Percentiles rank a stretch among this genome's conserved stretches.
Conservation (phyloP, 2,888 invertebrate genomes). For the Busseola fusca region DNA sequence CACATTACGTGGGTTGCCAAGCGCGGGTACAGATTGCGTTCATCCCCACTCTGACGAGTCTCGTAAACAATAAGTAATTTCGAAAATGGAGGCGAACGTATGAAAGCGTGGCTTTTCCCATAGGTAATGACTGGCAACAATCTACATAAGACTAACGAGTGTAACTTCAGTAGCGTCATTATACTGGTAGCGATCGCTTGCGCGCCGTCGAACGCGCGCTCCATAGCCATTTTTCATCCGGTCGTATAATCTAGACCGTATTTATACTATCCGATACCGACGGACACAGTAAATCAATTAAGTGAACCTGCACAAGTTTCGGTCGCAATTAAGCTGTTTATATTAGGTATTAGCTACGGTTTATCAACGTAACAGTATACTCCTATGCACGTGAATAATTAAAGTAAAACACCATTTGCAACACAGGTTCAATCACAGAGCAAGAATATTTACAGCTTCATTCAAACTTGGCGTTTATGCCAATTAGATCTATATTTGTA, state of each 20-base stretch:
- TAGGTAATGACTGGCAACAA: constrained; percentile 75
- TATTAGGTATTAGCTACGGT: constrained; percentile 69
- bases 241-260: constrained; percentile 63
- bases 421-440: constrained; percentile 49
- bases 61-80: constrained; percentile 77
- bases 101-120: constrained; percentile 70
- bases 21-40: constrained; percentile 65
- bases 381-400: constrained; percentile 48
- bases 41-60: constrained; percentile 65
- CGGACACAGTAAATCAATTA: constrained; percentile 75
- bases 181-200: constrained; percentile 70
- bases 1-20: constrained; percentile 48
- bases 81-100: constrained; percentile 72
- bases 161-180: constrained; percentile 76
- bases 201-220: constrained; percentile 64
- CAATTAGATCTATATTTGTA: constrained; percentile 52
- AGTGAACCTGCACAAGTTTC: constrained; percentile 73
- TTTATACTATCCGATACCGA: constrained; percentile 67
- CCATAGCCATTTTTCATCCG: constrained; percentile 70
- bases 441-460: constrained; percentile 42
- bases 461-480: constrained; percentile 29
- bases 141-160: constrained; percentile 74
- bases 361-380: constrained; percentile 54
- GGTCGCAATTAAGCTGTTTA: constrained; percentile 75
- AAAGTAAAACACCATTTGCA: constrained; percentile 54